These are phyloP conservation scores for Liposcelis brunnea DNA, from an alignment of 2,888 invertebrate genomes.

Conservation along the genomic window DNA sequence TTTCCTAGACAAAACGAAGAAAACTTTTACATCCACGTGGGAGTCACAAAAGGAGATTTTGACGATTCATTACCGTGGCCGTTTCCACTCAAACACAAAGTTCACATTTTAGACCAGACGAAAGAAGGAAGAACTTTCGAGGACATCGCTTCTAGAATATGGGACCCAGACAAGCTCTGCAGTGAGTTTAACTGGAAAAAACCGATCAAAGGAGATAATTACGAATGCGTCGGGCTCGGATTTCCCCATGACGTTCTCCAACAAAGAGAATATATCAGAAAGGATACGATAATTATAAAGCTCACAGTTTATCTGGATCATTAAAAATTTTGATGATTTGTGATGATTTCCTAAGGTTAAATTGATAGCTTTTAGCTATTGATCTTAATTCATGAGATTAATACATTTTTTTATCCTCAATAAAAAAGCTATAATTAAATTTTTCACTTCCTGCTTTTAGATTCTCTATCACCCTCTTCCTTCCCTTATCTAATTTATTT, in stretches of 20 bases:
- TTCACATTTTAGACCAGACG: slow-evolving; percentile 20
- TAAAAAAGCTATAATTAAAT: too few relatives aligned
- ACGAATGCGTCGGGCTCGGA: slow-evolving; percentile 29
- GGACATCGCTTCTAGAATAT: slow-evolving; percentile 21
- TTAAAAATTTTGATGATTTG: background rate
- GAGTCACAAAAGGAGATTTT: slow-evolving; percentile 22
- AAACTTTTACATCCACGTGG: slow-evolving; percentile 24
- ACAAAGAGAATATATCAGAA: slow-evolving; percentile 28
- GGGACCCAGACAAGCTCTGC: slow-evolving; percentile 24
- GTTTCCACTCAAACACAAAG: slow-evolving; percentile 21
- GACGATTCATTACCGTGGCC: slow-evolving; percentile 24
- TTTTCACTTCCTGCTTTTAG: too few relatives aligned
- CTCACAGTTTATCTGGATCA: slow-evolving; percentile 31
- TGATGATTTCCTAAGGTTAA: too few relatives aligned
- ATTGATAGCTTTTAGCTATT: too few relatives aligned
- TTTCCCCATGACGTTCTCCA: slow-evolving; percentile 32
- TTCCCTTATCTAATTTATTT: too few relatives aligned
- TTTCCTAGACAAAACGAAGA: slow-evolving; percentile 21
- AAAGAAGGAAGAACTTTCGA: slow-evolving; percentile 10
- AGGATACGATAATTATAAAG: slow-evolving; percentile 33
- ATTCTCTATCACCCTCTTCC: too few relatives aligned
- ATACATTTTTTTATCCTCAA: too few relatives aligned
- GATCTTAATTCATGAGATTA: too few relatives aligned
- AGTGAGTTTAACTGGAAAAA: slow-evolving; percentile 24
- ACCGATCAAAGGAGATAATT: slow-evolving; percentile 23